A percentile compares a stretch with the other conserved stretches of the same genome.
Evolutionary conservation across 2,113 vertebrate species (phyloP).

Genomic region (Tonatia bakeri): DNA sequence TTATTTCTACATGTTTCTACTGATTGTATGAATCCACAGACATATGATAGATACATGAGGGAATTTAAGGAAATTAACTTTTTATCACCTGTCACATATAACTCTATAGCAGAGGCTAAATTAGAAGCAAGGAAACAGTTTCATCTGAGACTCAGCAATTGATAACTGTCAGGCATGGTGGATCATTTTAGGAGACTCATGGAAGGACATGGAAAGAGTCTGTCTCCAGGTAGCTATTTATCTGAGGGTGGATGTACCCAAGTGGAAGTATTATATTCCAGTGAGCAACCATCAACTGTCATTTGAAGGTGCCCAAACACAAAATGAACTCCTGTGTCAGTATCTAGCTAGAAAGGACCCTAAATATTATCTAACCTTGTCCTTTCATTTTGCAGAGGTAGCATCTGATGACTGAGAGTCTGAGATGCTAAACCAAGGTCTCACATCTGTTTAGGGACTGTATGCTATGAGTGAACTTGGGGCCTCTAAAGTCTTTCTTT

Average conservation of each 20-base stretch:
- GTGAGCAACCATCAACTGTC: not conserved
- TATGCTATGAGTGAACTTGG: not conserved
- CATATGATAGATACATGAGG: not conserved
- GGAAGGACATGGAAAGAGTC: not conserved
- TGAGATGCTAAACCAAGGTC: not conserved
- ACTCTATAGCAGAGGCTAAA: constrained; percentile 24
- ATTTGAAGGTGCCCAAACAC: not conserved
- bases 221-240: not conserved
- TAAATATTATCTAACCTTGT: not conserved
- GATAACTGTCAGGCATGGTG: not conserved
- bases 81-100: not conserved
- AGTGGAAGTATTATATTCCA: not conserved
- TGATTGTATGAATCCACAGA: not conserved
- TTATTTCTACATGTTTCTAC: not conserved
- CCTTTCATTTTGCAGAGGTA: not conserved
- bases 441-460: not conserved
- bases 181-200: not conserved
- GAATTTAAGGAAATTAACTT: not conserved
- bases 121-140: not conserved
- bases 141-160: not conserved
- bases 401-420: not conserved
- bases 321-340: not conserved
- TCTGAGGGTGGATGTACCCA: not conserved
- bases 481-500: not conserved
- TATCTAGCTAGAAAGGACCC: not conserved